A percentile compares a stretch with the other conserved stretches of the same genome.
These are phyloP conservation scores for Cerastoderma edule DNA, from an alignment of 2,888 invertebrate genomes.

Conservation along the genomic window DNA sequence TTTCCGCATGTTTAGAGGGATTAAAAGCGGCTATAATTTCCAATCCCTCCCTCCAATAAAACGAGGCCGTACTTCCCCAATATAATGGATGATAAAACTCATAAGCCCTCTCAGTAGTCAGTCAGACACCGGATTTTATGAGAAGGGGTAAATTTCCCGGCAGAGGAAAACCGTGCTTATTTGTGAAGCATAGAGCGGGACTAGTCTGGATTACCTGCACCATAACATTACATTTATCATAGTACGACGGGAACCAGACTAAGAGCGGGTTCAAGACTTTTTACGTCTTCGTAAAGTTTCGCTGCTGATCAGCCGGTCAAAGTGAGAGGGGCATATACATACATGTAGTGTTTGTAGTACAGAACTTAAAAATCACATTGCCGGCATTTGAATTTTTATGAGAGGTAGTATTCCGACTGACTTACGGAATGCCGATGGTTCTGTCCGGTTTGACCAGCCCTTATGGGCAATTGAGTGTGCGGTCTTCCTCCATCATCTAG, in stretches of 20 bases:
- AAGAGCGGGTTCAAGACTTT: background rate
- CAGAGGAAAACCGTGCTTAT: too few species aligned
- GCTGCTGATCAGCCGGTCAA: background rate
- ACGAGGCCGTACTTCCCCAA: constrained; percentile 38
- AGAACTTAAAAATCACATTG: too few species aligned
- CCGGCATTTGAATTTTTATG: too few species aligned
- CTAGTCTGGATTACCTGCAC: background rate
- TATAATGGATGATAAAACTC: constrained; percentile 43
- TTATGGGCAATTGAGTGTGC: too few species aligned
- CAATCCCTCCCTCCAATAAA: constrained; percentile 50
- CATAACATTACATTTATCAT: background rate
- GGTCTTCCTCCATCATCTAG: too few species aligned
- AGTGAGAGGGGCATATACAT: too few species aligned
- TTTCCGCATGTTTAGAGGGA: constrained; percentile 20
- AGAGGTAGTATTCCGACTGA: too few species aligned
- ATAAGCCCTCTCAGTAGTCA: constrained; percentile 17
- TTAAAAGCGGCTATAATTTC: constrained; percentile 30
- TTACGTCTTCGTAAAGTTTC: background rate
- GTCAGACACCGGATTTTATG: constrained; percentile 4
- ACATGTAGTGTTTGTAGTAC: too few species aligned
- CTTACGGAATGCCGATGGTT: too few species aligned
- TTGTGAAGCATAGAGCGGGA: background rate
- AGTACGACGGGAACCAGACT: background rate
- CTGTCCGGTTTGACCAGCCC: too few species aligned
- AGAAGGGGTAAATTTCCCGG: background rate